Percentiles rank a stretch among this genome's conserved stretches.
Evolutionary conservation across 2,797 vertebrate genomes (phyloP).

Genomic region (Nannoperca australis): DNA sequence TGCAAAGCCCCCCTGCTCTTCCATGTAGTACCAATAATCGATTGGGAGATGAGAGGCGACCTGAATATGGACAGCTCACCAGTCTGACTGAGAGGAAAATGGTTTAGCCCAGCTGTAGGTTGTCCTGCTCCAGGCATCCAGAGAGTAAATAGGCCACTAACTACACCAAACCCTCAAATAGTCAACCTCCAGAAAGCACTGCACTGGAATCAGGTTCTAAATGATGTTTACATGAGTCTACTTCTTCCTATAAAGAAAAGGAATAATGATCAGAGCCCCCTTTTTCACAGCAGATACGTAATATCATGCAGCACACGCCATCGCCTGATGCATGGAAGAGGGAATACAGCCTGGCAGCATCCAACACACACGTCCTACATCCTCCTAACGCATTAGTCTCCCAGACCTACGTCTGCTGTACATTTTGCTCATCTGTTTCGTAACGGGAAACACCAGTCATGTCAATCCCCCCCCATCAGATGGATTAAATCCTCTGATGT

Average conservation of each 20-base stretch:
- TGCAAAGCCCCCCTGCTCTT: conserved; percentile 55
- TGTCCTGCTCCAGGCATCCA: conserved; percentile 57
- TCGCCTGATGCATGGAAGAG: conserved; percentile 63
- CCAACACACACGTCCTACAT: conserved; percentile 57
- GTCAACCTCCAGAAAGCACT: conserved; percentile 31
- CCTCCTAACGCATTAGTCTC: conserved; percentile 39
- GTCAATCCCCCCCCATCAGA: conserved; percentile 32
- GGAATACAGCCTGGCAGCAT: conserved; percentile 51
- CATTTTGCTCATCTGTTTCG: conserved; percentile 76
- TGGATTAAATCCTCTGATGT: conserved; percentile 72
- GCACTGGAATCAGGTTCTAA: conserved; percentile 44
- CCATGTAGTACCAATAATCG: conserved; percentile 65
- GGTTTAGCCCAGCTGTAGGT: conserved; percentile 63
- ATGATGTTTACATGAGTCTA: conserved; percentile 29
- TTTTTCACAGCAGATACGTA: conserved; percentile 48
- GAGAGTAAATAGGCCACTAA: conserved; percentile 67
- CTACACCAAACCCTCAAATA: conserved; percentile 47
- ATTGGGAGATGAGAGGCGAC: conserved; percentile 63
- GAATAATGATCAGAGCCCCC: conserved; percentile 33
- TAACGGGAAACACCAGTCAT: conserved; percentile 74
- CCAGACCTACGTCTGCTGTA: conserved; percentile 56
- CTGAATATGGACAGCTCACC: conserved; percentile 60
- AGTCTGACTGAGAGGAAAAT: conserved; percentile 57
- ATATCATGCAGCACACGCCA: conserved; percentile 68
- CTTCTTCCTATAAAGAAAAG: conserved; percentile 32